A percentile compares a stretch with the other conserved stretches of the same genome.
Evolutionary conservation across 64 coral and sea anemone species (phyloP).

Genomic region (Exaiptasia diaphana): DNA sequence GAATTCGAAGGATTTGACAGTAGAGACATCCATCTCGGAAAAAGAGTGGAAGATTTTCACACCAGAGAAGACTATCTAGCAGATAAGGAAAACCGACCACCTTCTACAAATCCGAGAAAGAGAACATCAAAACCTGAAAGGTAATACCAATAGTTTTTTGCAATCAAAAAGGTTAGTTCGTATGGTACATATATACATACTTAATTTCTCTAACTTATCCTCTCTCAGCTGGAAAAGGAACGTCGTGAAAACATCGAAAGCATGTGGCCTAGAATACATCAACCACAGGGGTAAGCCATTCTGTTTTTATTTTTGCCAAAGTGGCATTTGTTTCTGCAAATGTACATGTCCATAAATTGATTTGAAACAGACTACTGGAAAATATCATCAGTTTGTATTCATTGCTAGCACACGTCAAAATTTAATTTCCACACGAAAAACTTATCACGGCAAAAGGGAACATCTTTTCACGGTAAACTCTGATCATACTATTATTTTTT

Average conservation of each 20-base stretch:
- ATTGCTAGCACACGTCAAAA: too few species aligned
- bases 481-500: too few species aligned
- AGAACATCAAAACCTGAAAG: neutral
- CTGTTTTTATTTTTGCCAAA: too few species aligned
- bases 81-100: neutral
- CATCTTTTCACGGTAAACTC: too few species aligned
- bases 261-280: neutral
- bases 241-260: neutral
- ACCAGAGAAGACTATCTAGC: neutral
- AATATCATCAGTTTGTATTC: too few species aligned
- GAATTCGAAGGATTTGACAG: neutral
- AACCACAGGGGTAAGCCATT: neutral
- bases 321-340: too few species aligned
- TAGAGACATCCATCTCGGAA: neutral
- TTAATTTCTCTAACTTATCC: neutral
- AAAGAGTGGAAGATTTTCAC: neutral
- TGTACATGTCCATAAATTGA: too few species aligned
- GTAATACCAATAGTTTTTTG: neutral
- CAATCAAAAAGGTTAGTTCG: neutral
- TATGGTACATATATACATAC: neutral
- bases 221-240: slow-evolving; percentile 23
- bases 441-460: too few species aligned
- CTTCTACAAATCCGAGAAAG: neutral
- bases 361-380: too few species aligned
- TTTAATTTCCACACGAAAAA: too few species aligned